These are phyloP conservation scores for Gymnothorax javanicus DNA, from an alignment of 2,797 vertebrate genomes.

Conservation along the genomic window DNA sequence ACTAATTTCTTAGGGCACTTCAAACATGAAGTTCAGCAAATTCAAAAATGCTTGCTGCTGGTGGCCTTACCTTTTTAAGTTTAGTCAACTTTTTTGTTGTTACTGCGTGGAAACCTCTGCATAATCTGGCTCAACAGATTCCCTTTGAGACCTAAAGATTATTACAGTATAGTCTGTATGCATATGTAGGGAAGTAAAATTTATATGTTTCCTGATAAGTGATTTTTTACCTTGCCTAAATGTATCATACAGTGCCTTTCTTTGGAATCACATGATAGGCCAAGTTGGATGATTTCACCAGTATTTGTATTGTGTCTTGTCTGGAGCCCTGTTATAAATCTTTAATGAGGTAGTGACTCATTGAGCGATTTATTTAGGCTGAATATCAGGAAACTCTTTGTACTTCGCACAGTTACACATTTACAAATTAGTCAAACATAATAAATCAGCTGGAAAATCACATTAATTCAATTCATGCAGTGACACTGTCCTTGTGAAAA, in stretches of 20 bases:
- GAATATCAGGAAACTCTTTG: background rate
- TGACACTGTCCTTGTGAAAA: constrained; percentile 1
- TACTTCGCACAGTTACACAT: background rate
- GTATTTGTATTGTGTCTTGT: background rate
- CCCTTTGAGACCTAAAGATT: background rate
- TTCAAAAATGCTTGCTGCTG: no score
- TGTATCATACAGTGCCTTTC: background rate
- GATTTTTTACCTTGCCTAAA: background rate
- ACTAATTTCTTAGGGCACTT: no score
- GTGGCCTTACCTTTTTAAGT: no score
- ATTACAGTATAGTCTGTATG: background rate
- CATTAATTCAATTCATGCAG: background rate
- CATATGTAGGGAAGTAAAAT: background rate
- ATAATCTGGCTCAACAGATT: background rate
- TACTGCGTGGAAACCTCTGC: background rate
- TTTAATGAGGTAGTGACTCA: background rate
- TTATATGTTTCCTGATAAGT: background rate
- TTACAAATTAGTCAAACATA: background rate
- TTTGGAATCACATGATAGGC: background rate
- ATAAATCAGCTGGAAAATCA: background rate
- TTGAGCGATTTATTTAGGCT: background rate
- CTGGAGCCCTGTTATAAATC: background rate
- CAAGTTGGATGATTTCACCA: background rate
- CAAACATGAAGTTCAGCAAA: no score
- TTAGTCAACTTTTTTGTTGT: background rate